Evolutionary conservation across 1,140 invertebrate species (phyloP), one percentile per base, ranked within the genome.

Genomic region (Lepidurus couesii): DNA sequence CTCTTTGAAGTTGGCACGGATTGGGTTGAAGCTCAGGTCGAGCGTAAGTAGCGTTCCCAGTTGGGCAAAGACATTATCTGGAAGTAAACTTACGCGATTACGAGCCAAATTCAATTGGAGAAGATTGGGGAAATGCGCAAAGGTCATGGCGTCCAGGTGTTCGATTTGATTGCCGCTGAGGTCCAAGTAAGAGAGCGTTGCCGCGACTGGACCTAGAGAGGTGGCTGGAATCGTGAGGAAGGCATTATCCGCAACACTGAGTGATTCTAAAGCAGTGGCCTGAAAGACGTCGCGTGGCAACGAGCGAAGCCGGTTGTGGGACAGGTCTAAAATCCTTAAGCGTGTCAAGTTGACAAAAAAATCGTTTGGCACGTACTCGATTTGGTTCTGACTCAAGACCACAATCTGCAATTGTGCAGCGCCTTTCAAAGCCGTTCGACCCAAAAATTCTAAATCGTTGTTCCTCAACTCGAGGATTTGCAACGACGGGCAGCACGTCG

Each of bases 11-110:
- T 95, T 95, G 65, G 93, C 92, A 80, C 93, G 89, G 1, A 93
- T 84, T n/a, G 88, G 87, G 84, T 96, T 97, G 76, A 89, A 89
- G 45, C 92, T 92, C 2, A 97, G 85, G 84, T 95, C 92, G 78
- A 96, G 85, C 80, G 89, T 90, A 74, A 93, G 88, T 42, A 97
- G 86, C 80, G 90, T 91, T 26, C 90, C 90, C 8, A 96, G 86
- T 81, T 92, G 92, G 1, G 91, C 91, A 84, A 97, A 96, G 2
- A 94, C 93, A 83, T 95, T 95, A 84, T 96, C 94, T 0, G 94
- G 93, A 53, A 96, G 84, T 77, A 94, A 92, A 0, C 91, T 92
- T 42, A 97, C 88, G 82, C 91, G 90, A 86, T 97, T 97, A 80
- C 88, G 87, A 16, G 91, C 90, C 80, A 97, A 86, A 86, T 93